Conservation (phyloP, 1,140 invertebrate species). For the Batillaria attramentaria region DNA sequence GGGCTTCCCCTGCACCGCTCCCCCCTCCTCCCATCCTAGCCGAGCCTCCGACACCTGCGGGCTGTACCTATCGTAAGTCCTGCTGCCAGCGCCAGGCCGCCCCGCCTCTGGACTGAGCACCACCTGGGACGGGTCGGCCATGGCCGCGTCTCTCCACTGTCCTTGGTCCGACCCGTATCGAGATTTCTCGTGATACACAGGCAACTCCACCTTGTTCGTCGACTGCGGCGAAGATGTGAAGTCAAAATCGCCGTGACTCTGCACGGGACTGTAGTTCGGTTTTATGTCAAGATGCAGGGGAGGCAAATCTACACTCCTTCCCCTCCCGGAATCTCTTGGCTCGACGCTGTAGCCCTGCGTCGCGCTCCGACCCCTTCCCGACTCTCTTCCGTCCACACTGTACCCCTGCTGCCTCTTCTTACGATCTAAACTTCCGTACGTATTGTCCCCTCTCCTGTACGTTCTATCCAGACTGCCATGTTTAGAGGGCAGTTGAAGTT, state of each 20-base stretch:
- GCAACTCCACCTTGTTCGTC: constrained; percentile 39
- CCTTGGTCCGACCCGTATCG: constrained; percentile 5
- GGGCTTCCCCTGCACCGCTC: not conserved
- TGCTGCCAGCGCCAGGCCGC: not conserved
- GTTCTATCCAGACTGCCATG: constrained; percentile 53
- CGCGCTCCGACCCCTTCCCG: constrained; percentile 4
- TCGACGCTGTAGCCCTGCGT: constrained; percentile 17
- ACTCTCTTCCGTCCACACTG: constrained; percentile 6
- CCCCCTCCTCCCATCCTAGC: constrained; percentile 1
- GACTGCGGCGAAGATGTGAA: not conserved
- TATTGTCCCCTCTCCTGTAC: constrained; percentile 35
- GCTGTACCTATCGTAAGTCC: constrained; percentile 27
- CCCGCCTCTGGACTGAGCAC: not conserved
- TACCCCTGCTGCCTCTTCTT: constrained; percentile 38
- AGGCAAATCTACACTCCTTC: not conserved
- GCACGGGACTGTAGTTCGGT: constrained; percentile 1
- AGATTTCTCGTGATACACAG: constrained; percentile 48
- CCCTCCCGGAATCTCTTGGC: constrained; percentile 15
- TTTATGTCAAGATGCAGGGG: constrained; percentile 14
- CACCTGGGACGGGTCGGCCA: not conserved
- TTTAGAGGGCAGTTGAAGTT: constrained; percentile 31
- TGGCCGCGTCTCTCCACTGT: constrained; percentile 21
- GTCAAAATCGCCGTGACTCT: not conserved
- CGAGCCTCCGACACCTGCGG: constrained; percentile 6
- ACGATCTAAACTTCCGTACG: constrained; percentile 61